Conservation (phyloP, 2,113 vertebrate genomes). For the Chunga burmeisteri region DNA sequence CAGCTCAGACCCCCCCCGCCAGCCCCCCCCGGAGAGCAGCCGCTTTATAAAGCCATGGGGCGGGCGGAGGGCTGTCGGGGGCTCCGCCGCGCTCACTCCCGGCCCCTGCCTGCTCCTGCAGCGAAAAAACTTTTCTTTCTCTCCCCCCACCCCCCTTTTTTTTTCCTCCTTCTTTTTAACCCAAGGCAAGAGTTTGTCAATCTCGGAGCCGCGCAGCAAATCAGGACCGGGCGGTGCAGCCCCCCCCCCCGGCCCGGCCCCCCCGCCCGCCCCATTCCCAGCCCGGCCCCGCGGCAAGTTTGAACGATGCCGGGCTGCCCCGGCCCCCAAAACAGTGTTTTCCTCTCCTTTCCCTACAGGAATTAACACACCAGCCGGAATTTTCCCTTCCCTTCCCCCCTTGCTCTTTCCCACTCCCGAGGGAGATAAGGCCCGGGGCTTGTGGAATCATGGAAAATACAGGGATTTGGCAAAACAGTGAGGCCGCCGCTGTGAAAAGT, state of each 20-base stretch:
- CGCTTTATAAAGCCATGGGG: slow-evolving; percentile 71
- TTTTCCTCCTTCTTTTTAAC: slow-evolving; percentile 35
- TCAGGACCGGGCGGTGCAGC: slow-evolving; percentile 58
- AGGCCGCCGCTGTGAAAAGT: neutral
- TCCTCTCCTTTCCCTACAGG: neutral
- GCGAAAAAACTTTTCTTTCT: slow-evolving; percentile 57
- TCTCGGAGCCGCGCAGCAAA: slow-evolving; percentile 65
- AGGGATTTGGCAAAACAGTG: neutral
- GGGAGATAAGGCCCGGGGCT: neutral
- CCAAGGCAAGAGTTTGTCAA: slow-evolving; percentile 55
- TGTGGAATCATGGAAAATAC: neutral
- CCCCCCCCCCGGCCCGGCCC: slow-evolving; percentile 23
- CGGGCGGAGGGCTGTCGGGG: slow-evolving; percentile 11
- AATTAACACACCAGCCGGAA: neutral
- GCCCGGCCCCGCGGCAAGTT: neutral
- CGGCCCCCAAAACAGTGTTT: neutral
- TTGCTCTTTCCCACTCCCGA: neutral
- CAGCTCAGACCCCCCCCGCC: slow-evolving; percentile 4
- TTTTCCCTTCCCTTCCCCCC: neutral
- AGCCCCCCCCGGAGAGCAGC: slow-evolving; percentile 33
- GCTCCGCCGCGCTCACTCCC: slow-evolving; percentile 44
- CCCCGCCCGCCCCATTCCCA: neutral
- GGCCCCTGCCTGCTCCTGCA: slow-evolving; percentile 60
- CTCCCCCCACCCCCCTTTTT: neutral
- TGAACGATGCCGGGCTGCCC: neutral